Conservation (phyloP, 1,140 invertebrate genomes). For the Trissolcus basalis region DNA sequence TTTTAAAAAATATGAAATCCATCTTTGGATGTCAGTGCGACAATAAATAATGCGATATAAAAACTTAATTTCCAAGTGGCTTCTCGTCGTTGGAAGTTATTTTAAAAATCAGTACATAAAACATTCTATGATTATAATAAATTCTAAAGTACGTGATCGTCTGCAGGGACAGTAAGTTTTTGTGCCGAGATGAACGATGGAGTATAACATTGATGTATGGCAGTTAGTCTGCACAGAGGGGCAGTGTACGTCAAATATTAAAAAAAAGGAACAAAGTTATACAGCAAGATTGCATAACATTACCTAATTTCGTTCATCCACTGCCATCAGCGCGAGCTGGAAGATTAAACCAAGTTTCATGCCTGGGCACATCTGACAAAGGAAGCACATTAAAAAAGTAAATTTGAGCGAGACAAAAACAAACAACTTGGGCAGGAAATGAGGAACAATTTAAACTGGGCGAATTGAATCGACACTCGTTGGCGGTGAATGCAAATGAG, state of each 20-base stretch:
- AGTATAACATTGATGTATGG: conserved; percentile 23
- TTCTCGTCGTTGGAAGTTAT: not conserved
- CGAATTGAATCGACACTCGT: conserved; percentile 21
- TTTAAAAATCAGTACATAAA: conserved; percentile 3
- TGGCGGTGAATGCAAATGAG: conserved; percentile 43
- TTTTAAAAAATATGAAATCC: no score
- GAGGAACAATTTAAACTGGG: conserved; percentile 5
- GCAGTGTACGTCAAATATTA: not conserved
- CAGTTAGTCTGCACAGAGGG: conserved; percentile 16
- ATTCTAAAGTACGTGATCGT: conserved; percentile 28
- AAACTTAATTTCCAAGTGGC: not conserved
- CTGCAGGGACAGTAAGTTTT: conserved; percentile 23
- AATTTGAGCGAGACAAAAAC: no score
- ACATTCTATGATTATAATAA: conserved; percentile 18
- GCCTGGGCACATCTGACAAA: no score
- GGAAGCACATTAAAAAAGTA: no score
- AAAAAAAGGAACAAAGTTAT: conserved; percentile 3
- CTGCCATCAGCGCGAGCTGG: no score
- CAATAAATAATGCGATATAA: no score
- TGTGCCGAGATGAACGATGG: conserved; percentile 19
- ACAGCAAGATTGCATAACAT: not conserved
- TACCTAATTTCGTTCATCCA: no score
- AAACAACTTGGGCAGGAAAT: no score
- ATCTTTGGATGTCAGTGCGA: no score
- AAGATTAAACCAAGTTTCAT: no score